Conservation (phyloP, 2,797 vertebrate genomes). For the Xenopus petersii region DNA sequence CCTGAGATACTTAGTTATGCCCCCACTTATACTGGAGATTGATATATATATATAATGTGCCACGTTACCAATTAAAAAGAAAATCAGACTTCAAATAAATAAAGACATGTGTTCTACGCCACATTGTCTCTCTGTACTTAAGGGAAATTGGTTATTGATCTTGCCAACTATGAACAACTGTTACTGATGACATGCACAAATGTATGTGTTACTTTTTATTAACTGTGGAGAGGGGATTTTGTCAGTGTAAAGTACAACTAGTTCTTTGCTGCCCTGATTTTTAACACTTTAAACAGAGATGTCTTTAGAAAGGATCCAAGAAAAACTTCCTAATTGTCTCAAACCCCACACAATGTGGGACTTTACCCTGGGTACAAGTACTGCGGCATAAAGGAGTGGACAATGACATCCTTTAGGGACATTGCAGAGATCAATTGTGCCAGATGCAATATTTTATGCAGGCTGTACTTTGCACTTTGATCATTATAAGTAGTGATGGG, state of each 20-base stretch:
- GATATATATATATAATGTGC: constrained; percentile 43
- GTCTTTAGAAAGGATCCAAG: too few species aligned
- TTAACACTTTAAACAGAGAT: too few species aligned
- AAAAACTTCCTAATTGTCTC: too few species aligned
- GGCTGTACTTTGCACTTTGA: too few species aligned
- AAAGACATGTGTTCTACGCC: constrained; percentile 43
- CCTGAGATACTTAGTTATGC: too few species aligned
- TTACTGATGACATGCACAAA: constrained; percentile 34
- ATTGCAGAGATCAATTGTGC: too few species aligned
- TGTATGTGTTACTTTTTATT: constrained; percentile 40
- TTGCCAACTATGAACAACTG: constrained; percentile 45
- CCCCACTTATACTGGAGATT: background rate
- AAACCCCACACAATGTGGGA: too few species aligned
- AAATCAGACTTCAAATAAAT: constrained; percentile 48
- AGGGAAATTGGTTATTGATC: constrained; percentile 50
- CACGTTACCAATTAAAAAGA: constrained; percentile 47
- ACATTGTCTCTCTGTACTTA: constrained; percentile 36
- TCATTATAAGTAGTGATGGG: too few species aligned
- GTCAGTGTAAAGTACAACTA: background rate
- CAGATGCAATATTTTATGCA: too few species aligned
- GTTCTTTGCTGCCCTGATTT: background rate
- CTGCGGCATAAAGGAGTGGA: too few species aligned
- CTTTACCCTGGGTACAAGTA: too few species aligned
- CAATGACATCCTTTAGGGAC: too few species aligned
- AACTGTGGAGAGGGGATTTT: constrained; percentile 18